Evolutionary conservation across 1,140 invertebrate genomes (phyloP), one percentile per base, ranked within the genome.

Genomic region (Cheumatopsyche charites): DNA sequence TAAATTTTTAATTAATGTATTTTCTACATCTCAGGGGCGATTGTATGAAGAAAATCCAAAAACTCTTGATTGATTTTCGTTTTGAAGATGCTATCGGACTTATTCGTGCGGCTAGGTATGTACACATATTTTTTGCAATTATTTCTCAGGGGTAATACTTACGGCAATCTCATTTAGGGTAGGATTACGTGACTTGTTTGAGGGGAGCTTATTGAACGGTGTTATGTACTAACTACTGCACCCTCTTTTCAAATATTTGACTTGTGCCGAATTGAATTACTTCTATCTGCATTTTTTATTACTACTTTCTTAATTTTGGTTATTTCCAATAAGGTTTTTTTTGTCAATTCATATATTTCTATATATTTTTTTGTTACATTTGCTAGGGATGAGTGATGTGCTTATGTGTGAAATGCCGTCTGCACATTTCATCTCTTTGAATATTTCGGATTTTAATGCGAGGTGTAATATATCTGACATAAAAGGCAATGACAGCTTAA

Each of bases 1-100:
- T 45, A 58, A n/a, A 49, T 41, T 63, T 61, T 67, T 72, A n/a
- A n/a, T 74, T 69, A 43, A 68, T 63, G 76, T 70, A 72, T 75
- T 82, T 7, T 58, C 25, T 7, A 21, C 11, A 25, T 23, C 25
- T 23, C 21, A 96, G 94, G 80, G 85, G 87, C 63, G 89, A 93
- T 77, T 94, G 94, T 9, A 94, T 98, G 90, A 90, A 91, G 79
- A 90, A 88, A 77, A 93, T 98, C 75, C 93, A 97, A 79, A 88
- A 88, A 76, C 83, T 89, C 25, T 81, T 98, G 76, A 87, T 90
- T 25, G 84, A 87, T 19, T 88, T 87, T 36, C 87, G 92, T 73
- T 86, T 90, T 73, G 90, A 91, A 78, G 85, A 91, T 77, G 93
- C 94, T 12, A 84, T 98, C 41, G 90, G 91, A 36, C 85, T 97